Evolutionary conservation across 2,797 vertebrate genomes (phyloP).

Genomic region (Discoglossus pictus): DNA sequence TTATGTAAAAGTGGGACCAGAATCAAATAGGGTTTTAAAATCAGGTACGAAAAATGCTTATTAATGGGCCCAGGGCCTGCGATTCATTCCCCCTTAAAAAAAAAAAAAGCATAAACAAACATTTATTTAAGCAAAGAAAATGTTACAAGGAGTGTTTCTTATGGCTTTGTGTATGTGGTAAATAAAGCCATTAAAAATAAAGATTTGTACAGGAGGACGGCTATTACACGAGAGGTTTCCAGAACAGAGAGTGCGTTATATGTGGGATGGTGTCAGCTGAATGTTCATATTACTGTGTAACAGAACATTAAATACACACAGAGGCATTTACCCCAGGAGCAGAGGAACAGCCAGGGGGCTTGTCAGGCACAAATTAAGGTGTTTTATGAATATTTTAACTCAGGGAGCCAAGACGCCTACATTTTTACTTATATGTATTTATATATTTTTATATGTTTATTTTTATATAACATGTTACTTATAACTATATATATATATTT

Average conservation of each 20-base stretch:
- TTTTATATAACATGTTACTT: too few relatives aligned
- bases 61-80: too few relatives aligned
- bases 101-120: too few relatives aligned
- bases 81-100: too few relatives aligned
- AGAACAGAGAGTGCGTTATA: slow-evolving; percentile 35
- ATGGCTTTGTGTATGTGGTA: slow-evolving; percentile 1
- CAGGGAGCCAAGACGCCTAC: too few relatives aligned
- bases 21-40: too few relatives aligned
- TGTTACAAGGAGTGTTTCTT: not conserved
- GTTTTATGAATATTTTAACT: not conserved
- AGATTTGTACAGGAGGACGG: slow-evolving; percentile 16
- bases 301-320: slow-evolving; percentile 5
- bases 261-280: slow-evolving; percentile 14
- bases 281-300: slow-evolving; percentile 1
- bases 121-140: too few relatives aligned
- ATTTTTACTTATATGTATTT: too few relatives aligned
- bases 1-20: too few relatives aligned
- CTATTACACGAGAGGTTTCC: slow-evolving; percentile 18
- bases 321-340: slow-evolving; percentile 5
- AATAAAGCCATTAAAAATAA: not conserved
- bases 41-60: too few relatives aligned
- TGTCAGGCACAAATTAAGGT: not conserved
- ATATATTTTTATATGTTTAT: too few relatives aligned
- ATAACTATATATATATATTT: too few relatives aligned
- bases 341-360: slow-evolving; percentile 1